A percentile compares a stretch with the other conserved stretches of the same genome.
phyloP scores from a whole-genome alignment of 2,888 invertebrate species.

The Mimachlamys varia region DNA sequence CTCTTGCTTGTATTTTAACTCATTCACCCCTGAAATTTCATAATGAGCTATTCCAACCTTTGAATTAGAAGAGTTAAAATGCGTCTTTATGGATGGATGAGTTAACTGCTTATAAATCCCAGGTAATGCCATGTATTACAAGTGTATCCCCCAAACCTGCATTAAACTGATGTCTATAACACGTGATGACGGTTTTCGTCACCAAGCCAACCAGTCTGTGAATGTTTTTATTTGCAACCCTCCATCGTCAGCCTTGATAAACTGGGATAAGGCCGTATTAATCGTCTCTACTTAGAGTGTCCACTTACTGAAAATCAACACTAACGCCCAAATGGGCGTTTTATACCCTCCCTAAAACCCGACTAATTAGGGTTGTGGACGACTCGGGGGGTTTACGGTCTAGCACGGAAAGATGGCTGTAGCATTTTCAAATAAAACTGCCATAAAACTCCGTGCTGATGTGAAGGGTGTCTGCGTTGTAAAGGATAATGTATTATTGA shows the following conservation, averaged over 20 bases:
- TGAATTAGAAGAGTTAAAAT: no score
- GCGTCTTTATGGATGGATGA: no score
- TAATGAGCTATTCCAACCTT: no score
- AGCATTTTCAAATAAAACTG: background rate
- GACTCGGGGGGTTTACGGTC: background rate
- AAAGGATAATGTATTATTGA: background rate
- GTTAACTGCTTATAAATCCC: no score
- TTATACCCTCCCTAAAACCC: conserved; percentile 15
- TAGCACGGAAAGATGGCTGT: background rate
- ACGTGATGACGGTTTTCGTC: background rate
- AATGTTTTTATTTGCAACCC: background rate
- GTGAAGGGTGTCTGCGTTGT: background rate
- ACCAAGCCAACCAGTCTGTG: background rate
- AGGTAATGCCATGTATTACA: no score
- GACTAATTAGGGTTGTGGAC: background rate
- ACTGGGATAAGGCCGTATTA: background rate
- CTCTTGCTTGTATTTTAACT: no score
- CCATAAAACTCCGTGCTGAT: background rate
- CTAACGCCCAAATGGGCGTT: background rate
- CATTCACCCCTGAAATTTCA: no score
- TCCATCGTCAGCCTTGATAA: background rate
- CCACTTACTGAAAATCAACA: conserved; percentile 8
- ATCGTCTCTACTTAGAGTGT: background rate
- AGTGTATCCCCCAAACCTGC: no score
- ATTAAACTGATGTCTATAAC: no score